Base-by-base conservation (phyloP, 2,888 invertebrate genomes). In the Andrena bicolor region DNA sequence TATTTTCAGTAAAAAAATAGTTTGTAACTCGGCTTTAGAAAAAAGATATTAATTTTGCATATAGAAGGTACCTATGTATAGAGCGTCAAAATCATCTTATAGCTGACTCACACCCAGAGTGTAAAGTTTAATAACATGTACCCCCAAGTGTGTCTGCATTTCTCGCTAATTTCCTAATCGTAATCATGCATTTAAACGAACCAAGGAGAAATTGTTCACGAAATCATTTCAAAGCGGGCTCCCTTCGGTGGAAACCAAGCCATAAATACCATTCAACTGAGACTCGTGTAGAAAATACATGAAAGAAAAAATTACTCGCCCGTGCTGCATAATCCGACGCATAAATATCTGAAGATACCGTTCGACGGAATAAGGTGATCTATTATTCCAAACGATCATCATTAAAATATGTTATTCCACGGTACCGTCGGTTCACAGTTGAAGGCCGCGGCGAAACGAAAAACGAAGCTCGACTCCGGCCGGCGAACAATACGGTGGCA, bases 401-500 rank as follows among this genome's bases (percentile, higher is more conserved):
- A 53, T 20, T 20, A 26, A 56, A 56, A 23, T 23, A 56, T 56
- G 20, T 23, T 23, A 23, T 26, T 10, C 56, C 23, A 26, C 56
- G 56, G 8, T 41, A 41, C 35, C 23, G 16, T 8, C 23, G 10
- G 49, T 23, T 16, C 72, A 26, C 20, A 72, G 23, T 35, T 41
- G n/a, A 30, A 23, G 58, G 35, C 10, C 68, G 35, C 48, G 51
- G 20, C 5, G 20, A 20, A 30, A 72, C 6, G n/a, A 61, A 23
- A 65, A 63, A 7, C 32, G n/a, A 51, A 26, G 20, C 30, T 76
- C 77, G 51, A 71, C 65, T 41, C 26, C 20, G 5, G 30, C 41
- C 10, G 49, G 61, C n/a, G 64, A 69, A 79, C 58, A 20, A 26
- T 26, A 30, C 48, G 4, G 23, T 41, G 26, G 30, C 16, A 56